Conservation (phyloP, 2,797 vertebrate genomes). For the Synaphobranchus kaupii region DNA sequence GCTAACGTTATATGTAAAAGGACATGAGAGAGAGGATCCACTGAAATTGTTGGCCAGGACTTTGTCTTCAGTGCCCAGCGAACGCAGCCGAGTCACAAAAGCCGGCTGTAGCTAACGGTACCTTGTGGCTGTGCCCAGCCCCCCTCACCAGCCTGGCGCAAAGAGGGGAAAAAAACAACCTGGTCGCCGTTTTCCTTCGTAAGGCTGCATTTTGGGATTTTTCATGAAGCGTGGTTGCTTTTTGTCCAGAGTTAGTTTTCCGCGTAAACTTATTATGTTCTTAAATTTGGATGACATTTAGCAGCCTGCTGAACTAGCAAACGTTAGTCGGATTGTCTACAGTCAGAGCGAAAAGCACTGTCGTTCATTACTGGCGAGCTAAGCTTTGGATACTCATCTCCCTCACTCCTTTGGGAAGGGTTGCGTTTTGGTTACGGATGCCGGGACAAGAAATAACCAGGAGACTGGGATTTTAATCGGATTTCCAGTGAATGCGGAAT, state of each 20-base stretch:
- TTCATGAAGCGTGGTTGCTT: not conserved
- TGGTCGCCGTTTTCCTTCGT: constrained; percentile 51
- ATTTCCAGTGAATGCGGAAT: not conserved
- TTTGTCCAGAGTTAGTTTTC: not conserved
- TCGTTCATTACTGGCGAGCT: not conserved
- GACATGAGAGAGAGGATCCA: not conserved
- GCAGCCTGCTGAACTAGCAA: not conserved
- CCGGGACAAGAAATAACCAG: constrained; percentile 5
- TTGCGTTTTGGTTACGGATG: constrained; percentile 7
- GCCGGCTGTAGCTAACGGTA: constrained; percentile 47
- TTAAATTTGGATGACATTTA: not conserved
- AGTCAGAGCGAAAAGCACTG: not conserved
- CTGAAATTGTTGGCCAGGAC: constrained; percentile 29
- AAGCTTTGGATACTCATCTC: not conserved
- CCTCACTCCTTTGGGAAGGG: constrained; percentile 2
- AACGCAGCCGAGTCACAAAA: constrained; percentile 40
- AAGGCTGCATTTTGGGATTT: not conserved
- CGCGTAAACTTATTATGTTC: not conserved
- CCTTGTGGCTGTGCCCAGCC: constrained; percentile 62
- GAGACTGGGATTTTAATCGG: constrained; percentile 1
- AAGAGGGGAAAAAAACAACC: constrained; percentile 47
- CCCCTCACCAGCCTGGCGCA: constrained; percentile 63
- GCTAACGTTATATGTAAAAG: constrained; percentile 30
- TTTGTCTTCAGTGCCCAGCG: constrained; percentile 27
- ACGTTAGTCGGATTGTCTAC: not conserved